These are phyloP conservation scores for Sepiola atlantica DNA, from an alignment of 2,888 invertebrate species.

Conservation along the genomic window DNA sequence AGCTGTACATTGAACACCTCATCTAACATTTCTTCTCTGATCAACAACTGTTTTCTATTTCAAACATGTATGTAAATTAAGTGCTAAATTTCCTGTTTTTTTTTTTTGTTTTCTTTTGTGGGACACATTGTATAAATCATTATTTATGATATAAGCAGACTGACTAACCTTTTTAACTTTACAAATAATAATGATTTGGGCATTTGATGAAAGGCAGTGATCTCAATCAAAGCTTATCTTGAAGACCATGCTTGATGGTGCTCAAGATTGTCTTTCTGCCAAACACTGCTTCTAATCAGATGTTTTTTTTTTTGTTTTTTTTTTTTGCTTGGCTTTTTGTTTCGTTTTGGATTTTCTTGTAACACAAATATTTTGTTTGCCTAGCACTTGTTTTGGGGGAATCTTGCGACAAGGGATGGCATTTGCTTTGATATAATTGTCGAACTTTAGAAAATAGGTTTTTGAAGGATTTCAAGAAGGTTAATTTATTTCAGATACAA, in stretches of 20 bases:
- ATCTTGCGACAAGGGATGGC: background rate
- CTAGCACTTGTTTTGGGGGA: background rate
- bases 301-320: background rate
- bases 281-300: background rate
- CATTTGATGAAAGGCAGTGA: background rate
- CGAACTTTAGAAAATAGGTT: background rate
- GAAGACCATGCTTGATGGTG: background rate
- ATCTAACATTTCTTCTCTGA: too few relatives aligned
- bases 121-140: background rate
- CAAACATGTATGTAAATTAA: too few relatives aligned
- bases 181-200: background rate
- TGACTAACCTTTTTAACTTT: background rate
- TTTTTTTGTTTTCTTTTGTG: too few relatives aligned
- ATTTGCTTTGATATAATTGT: background rate
- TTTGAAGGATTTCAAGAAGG: background rate
- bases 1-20: too few relatives aligned
- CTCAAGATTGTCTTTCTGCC: background rate
- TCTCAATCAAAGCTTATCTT: background rate
- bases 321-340: background rate
- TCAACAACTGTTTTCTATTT: too few relatives aligned
- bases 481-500: background rate
- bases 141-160: background rate
- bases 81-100: too few relatives aligned
- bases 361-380: background rate
- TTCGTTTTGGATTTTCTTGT: background rate